Evolutionary conservation across 2,888 invertebrate genomes (phyloP), one percentile per base, ranked within the genome.

Genomic region (Altica lythri): DNA sequence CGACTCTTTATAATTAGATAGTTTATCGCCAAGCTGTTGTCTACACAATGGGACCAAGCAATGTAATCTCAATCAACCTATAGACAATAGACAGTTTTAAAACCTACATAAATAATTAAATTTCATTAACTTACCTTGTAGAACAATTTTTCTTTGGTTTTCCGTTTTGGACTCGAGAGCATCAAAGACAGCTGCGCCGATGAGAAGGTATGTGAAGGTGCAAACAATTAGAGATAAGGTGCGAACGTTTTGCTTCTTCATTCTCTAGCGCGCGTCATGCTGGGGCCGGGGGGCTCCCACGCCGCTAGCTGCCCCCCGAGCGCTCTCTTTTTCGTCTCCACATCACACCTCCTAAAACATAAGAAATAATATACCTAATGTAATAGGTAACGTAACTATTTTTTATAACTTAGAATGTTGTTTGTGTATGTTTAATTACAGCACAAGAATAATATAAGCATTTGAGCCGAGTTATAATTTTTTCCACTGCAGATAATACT

Each of bases 191-290:
- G 99, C 98, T 63, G 99, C 99, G 76, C 99, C 99, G 67, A 99
- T 90, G 72, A 99, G 87, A 79, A 99, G 86, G 81, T 99, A 99
- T 73, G 99, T 99, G 85, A 99, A 95, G 80, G 99, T 99, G 86
- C 96, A 96, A 84, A 99, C 97, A 83, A 99, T 98, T 83, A 99
- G 89, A 75, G 97, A 96, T 84, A 99, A 85, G 82, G 99, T 99
- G 84, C 99, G 95, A 80, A 98, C 96, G 91, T 99, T 99, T 90
- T 99, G 98, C 86, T 96, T 96, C 92, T 99, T 98, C 98, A 99
- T 99, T 85, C 86, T 86, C 83, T 84, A 84, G 80, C 79, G 81
- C 80, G 80, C 83, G 79, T 81, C 83, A 83, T 83, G 79, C 81
- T 81, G 81, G 73, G 59, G 66, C 65, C 68, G 70, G 71, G 70